Evolutionary conservation across 2,113 vertebrate genomes (phyloP), one percentile per base, ranked within the genome.

Genomic region (Crotalus viridis): DNA sequence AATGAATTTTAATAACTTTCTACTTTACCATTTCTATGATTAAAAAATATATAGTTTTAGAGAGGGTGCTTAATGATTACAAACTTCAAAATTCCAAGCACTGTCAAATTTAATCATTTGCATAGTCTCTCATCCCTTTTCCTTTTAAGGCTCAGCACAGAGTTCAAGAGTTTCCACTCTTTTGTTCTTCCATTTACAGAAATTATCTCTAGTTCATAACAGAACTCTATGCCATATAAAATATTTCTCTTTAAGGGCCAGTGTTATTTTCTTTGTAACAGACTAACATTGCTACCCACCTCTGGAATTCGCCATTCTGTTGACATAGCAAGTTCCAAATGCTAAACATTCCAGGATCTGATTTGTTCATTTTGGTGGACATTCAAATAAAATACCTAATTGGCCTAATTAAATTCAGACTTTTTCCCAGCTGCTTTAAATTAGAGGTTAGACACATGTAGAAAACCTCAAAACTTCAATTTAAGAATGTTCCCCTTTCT

Each of bases 301-400:
- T 90, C 56, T 87, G 92, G 92, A 93, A 93, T 93, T 93, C 89
- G 46, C 28, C 6, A 54, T 52, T 64, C 81, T 93, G 92, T 93
- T 93, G 92, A 93, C 92, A 90, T 89, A 90, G 92, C 89, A 64
- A 92, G 91, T 89, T 89, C 59, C 59, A 92, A 90, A 93, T 87
- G 89, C 92, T 90, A 93, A 87, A 89, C 81, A 93, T 93, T 93
- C 92, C 57, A 48, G 59, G 55, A 90, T 86, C 88, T 59, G 22
- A 64, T 93, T 57, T 61, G 46, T 54, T 89, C 89, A 87, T 87
- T 93, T 86, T 89, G 55, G 55, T 87, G 81, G 89, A 54, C 89
- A 90, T 64, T 90, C 52, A 87, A 85, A 93, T 90, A 61, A 93
- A 92, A 90, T 51, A 59, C 81, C 81, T 64, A 87, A 90, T n/a